Base-by-base conservation (phyloP, 2,113 vertebrate species). In the Passer domesticus region DNA sequence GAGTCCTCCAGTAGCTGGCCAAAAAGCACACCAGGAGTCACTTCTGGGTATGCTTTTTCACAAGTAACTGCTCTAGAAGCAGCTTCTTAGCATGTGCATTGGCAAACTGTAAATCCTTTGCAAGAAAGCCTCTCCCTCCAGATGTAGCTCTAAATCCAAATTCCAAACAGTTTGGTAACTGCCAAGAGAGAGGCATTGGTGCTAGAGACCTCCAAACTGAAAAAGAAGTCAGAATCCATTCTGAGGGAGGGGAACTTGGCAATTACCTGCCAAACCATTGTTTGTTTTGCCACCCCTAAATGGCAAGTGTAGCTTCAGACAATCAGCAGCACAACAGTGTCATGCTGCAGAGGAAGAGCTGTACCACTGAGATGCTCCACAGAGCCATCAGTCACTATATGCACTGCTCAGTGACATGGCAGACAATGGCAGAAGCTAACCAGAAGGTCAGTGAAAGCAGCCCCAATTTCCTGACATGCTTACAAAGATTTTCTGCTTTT, bases 221-320 rank as follows among this genome's bases (percentile, higher is more conserved):
- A 85, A 35, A 15, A 80, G 39, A 75, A 75, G n/a, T 24, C 76
- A 64, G 50, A 63, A 59, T 30, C 44, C 44, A 10, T 86, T 78
- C 64, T 27, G 17, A 15, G 24, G 33, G 19, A 83, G 73, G 22
- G 18, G 21, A 37, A 46, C 15, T 33, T 64, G 62, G 73, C 56
- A 53, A 47, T 62, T 81, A 52, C n/a, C 13, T 22, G 1, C 24
- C 60, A 77, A 85, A 52, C 18, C 37, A 44, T 11, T 74, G 23
- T 56, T 82, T 83, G 58, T 72, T 94, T 92, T 91, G 22, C 75
- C 39, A 66, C 35, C 33, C 33, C 44, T 76, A 76, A 87, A 59
- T 15, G 82, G 53, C 62, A 87, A 94, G 41, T 2, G 15, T 15
- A 59, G 53, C 66, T 66, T 81, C 70, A 68, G 68, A 55, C 64